Evolutionary conservation across 2,113 vertebrate genomes (phyloP), one percentile per base, ranked within the genome.

Genomic region (Tor tambroides): DNA sequence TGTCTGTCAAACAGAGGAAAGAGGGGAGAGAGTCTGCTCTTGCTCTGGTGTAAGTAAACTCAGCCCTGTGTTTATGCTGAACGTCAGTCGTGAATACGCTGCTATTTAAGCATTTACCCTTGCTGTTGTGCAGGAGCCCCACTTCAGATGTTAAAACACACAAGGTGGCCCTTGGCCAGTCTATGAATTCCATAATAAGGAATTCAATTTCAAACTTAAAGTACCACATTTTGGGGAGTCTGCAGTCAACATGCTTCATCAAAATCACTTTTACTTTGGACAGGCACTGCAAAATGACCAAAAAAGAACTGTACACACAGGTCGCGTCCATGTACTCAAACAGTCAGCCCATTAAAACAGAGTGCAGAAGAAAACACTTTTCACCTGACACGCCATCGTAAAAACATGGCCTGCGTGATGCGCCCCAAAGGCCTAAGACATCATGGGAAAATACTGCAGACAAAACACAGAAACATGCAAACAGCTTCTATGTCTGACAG

Each of bases 61-160:
- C 88, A 91, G 89, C 80, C 87, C 85, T 14, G 80, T 94, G 92
- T 94, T 94, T 94, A 93, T 88, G 90, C 85, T 88, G 91, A 90
- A 89, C 91, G 91, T 93, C 93, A 86, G 89, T 87, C 87, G 49
- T 78, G 38, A 89, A 83, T 83, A 89, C 86, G 87, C 84, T 89
- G 83, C 85, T 89, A 88, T 88, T 90, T 89, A 85, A 79, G 87
- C 87, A 86, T 93, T 92, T 91, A 92, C 85, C 76, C 77, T 80
- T 63, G 49, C 88, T 88, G 90, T 91, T 91, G 63, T 84, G 72
- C 71, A 87, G 56, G 59, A 76, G 54, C 17, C n/a, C 4, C 4
- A 32, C 14, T 56, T 67, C 23, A 49, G 9, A 65, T 75, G 83
- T 43, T 51, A 43, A 74, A 3, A 61, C 56, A n/a, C 21, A 61